A percentile compares a stretch with the other conserved stretches of the same genome.
Evolutionary conservation across 2,113 vertebrate genomes (phyloP).

Genomic region (Alethe diademata): DNA sequence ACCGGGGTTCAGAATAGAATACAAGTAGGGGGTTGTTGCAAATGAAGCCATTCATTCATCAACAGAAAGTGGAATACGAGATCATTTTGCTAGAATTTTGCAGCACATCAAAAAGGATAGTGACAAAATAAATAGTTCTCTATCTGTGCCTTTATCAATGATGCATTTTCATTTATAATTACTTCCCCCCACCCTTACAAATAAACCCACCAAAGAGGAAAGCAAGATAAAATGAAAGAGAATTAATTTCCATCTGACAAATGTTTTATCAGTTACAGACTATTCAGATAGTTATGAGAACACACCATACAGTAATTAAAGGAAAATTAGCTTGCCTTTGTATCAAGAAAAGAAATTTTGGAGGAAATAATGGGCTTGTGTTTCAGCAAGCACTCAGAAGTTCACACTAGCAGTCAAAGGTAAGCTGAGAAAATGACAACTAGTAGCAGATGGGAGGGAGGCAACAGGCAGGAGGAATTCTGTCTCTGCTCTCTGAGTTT

Average conservation of each 20-base stretch:
- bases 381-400: neutral
- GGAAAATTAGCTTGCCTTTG: neutral
- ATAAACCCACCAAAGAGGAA: neutral
- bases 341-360: neutral
- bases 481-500: neutral
- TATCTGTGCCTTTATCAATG: neutral
- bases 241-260: neutral
- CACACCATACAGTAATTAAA: neutral
- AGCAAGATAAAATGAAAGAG: neutral
- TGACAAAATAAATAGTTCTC: neutral
- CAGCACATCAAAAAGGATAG: neutral
- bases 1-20: neutral
- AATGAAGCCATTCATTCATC: constrained; percentile 30
- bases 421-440: neutral
- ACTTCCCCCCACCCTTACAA: neutral
- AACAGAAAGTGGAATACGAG: neutral
- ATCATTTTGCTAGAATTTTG: neutral
- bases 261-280: neutral
- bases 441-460: neutral
- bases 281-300: neutral
- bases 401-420: neutral
- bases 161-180: accelerated
- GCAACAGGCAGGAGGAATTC: neutral
- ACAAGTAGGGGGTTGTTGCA: neutral
- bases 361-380: neutral